phyloP scores from a whole-genome alignment of 2,888 invertebrate genomes.

The Phyllotreta cruciferae region DNA sequence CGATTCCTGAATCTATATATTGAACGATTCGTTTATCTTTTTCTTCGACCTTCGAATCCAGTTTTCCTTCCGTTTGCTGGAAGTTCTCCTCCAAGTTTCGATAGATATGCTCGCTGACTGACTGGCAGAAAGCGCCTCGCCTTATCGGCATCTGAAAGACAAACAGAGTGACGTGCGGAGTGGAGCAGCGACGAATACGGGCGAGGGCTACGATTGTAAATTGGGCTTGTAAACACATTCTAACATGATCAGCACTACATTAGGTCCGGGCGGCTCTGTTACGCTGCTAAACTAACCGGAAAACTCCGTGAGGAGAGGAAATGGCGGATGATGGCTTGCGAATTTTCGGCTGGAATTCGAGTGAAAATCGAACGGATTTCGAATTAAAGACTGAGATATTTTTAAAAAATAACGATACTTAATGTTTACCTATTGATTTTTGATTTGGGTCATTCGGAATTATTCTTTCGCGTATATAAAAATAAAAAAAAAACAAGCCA shows the following conservation, averaged over 20 bases:
- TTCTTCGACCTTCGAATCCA: no score
- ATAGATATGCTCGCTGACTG: not conserved
- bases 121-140: conserved; percentile 48
- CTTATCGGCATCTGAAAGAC: conserved; percentile 56
- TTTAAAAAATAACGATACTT: no score
- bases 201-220: conserved; percentile 60
- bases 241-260: conserved; percentile 63
- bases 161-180: conserved; percentile 54
- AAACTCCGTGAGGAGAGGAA: conserved; percentile 41
- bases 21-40: no score
- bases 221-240: conserved; percentile 62
- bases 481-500: no score
- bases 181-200: conserved; percentile 51
- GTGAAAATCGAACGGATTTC: no score
- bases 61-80: conserved; percentile 7
- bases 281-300: conserved; percentile 60
- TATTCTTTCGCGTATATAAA: no score
- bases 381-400: no score
- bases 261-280: conserved; percentile 59
- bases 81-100: no score
- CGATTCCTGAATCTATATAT: no score
- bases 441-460: no score
- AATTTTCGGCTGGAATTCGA: conserved; percentile 1
- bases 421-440: no score
- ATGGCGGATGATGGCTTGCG: conserved; percentile 5